Evolutionary conservation across 2,113 vertebrate species (phyloP).

Genomic region (Patagioenas fasciata): DNA sequence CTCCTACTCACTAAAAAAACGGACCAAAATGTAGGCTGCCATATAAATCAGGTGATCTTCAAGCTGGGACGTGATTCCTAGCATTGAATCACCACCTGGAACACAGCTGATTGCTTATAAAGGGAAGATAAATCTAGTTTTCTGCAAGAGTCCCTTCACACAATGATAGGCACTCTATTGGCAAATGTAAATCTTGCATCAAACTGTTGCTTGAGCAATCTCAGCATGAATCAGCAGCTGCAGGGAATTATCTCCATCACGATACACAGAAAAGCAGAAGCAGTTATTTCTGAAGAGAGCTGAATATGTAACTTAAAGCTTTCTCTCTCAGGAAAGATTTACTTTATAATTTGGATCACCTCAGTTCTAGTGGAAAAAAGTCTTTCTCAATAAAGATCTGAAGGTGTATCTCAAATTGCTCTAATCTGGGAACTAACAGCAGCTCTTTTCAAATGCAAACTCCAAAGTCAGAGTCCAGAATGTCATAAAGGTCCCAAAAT

Average conservation of each 20-base stretch:
- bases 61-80: slow-evolving; percentile 7
- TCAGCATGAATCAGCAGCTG: slow-evolving; percentile 44
- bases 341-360: neutral
- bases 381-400: neutral
- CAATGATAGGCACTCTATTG: neutral
- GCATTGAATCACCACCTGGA: neutral
- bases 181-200: slow-evolving; percentile 36
- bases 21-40: neutral
- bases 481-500: neutral
- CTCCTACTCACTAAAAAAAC: neutral
- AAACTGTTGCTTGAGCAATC: slow-evolving; percentile 27
- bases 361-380: neutral
- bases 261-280: neutral
- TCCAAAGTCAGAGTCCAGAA: neutral
- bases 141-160: slow-evolving; percentile 21
- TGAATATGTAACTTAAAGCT: neutral
- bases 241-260: slow-evolving; percentile 25
- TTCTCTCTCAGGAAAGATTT: neutral
- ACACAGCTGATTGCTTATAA: neutral
- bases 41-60: neutral
- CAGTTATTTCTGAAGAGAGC: neutral
- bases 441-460: neutral
- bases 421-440: neutral
- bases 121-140: slow-evolving; percentile 19
- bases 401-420: neutral